Conservation (phyloP, 2,888 invertebrate genomes). For the Andrena haemorrhoa region DNA sequence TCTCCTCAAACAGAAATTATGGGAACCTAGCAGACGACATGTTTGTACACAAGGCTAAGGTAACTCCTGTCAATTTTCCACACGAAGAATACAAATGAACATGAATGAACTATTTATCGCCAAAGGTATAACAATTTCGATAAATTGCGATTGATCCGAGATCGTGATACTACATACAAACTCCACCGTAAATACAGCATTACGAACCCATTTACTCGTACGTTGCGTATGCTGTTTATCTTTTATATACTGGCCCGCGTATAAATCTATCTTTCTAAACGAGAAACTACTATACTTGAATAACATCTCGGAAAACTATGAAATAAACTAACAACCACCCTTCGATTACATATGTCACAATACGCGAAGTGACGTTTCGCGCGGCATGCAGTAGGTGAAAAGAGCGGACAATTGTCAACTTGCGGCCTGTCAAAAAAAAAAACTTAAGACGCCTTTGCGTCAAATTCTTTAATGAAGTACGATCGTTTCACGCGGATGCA, state of each 20-base stretch:
- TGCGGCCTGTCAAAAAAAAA: not conserved
- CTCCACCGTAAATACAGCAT: not conserved
- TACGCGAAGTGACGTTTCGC: not conserved
- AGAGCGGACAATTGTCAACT: not conserved
- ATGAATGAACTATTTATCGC: constrained; percentile 35
- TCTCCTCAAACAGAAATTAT: constrained; percentile 37
- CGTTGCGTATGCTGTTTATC: constrained; percentile 41
- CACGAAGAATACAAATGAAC: constrained; percentile 37
- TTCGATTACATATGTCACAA: constrained; percentile 13
- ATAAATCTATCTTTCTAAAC: constrained; percentile 1
- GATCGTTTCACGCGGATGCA: not conserved
- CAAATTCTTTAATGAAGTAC: not conserved
- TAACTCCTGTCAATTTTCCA: constrained; percentile 50
- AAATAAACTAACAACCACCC: constrained; percentile 24
- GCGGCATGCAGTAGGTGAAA: not conserved
- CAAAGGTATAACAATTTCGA: not conserved
- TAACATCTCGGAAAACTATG: not conserved
- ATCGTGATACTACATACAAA: not conserved
- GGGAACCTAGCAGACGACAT: constrained; percentile 70
- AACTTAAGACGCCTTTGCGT: not conserved
- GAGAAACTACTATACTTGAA: not conserved
- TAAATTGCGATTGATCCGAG: not conserved
- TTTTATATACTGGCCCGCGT: constrained; percentile 9
- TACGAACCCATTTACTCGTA: constrained; percentile 13
- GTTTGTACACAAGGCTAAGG: constrained; percentile 55